Evolutionary conservation across 2,888 invertebrate genomes (phyloP).

Genomic region (Hyles lineata): DNA sequence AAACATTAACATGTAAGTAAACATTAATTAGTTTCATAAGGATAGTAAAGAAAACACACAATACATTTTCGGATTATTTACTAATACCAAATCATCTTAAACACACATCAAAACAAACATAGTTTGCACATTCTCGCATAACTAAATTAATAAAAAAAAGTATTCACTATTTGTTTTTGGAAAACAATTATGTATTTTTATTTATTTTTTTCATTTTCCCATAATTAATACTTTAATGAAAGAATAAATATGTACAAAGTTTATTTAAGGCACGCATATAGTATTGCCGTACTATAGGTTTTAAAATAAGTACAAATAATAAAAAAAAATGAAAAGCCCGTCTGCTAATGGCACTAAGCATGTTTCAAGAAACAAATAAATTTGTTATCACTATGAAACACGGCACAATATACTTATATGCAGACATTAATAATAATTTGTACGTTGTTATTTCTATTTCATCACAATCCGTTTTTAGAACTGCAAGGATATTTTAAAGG

Average conservation of each 20-base stretch:
- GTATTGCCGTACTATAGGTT: slow-evolving; percentile 66
- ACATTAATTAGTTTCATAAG: neutral
- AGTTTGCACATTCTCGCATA: slow-evolving; percentile 84
- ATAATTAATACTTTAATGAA: slow-evolving; percentile 71
- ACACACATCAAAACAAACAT: slow-evolving; percentile 85
- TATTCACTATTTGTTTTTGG: slow-evolving; percentile 76
- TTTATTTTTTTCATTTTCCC: slow-evolving; percentile 50
- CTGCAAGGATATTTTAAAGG: slow-evolving; percentile 33
- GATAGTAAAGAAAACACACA: slow-evolving; percentile 44
- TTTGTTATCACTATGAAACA: slow-evolving; percentile 68
- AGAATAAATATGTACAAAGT: slow-evolving; percentile 77
- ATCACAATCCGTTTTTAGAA: slow-evolving; percentile 60
- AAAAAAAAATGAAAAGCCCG: slow-evolving; percentile 73
- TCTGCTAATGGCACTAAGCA: slow-evolving; percentile 80
- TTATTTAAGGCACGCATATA: slow-evolving; percentile 78
- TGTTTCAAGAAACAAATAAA: slow-evolving; percentile 70
- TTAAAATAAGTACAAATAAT: slow-evolving; percentile 78
- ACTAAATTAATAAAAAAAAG: slow-evolving; percentile 72
- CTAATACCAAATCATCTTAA: slow-evolving; percentile 84
- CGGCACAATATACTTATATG: slow-evolving; percentile 69
- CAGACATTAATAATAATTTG: slow-evolving; percentile 74
- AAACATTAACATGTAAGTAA: neutral
- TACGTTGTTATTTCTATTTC: slow-evolving; percentile 72
- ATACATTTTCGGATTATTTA: slow-evolving; percentile 79
- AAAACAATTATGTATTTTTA: slow-evolving; percentile 76